A percentile compares a stretch with the other conserved stretches of the same genome.
Evolutionary conservation across 2,113 vertebrate species (phyloP).

Genomic region (Saguinus midas): DNA sequence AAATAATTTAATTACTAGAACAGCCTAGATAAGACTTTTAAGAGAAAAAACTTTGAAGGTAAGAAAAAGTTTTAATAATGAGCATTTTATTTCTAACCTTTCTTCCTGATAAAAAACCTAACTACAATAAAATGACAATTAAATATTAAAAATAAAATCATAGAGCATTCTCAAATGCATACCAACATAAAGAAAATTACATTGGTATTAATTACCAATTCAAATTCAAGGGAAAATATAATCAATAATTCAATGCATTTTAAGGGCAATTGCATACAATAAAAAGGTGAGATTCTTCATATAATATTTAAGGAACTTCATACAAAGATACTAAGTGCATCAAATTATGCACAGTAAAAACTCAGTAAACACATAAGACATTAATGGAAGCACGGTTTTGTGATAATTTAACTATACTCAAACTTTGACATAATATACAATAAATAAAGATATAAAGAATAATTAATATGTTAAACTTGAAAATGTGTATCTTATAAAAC

Average conservation of each 20-base stretch:
- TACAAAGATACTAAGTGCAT: not conserved
- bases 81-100: not conserved
- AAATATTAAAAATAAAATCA: not conserved
- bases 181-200: not conserved
- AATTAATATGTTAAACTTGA: not conserved
- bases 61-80: not conserved
- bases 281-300: not conserved
- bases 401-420: not conserved
- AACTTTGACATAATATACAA: not conserved
- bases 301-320: not conserved
- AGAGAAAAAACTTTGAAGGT: not conserved
- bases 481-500: not conserved
- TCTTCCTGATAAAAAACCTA: not conserved
- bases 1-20: not conserved
- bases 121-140: not conserved
- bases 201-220: not conserved
- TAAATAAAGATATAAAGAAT: not conserved
- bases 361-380: not conserved
- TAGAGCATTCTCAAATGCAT: not conserved
- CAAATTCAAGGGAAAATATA: not conserved
- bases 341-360: not conserved
- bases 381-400: not conserved
- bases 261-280: not conserved
- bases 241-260: not conserved
- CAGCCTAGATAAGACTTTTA: not conserved